Evolutionary conservation across 2,113 vertebrate genomes (phyloP).

Genomic region (Jacana jacana): DNA sequence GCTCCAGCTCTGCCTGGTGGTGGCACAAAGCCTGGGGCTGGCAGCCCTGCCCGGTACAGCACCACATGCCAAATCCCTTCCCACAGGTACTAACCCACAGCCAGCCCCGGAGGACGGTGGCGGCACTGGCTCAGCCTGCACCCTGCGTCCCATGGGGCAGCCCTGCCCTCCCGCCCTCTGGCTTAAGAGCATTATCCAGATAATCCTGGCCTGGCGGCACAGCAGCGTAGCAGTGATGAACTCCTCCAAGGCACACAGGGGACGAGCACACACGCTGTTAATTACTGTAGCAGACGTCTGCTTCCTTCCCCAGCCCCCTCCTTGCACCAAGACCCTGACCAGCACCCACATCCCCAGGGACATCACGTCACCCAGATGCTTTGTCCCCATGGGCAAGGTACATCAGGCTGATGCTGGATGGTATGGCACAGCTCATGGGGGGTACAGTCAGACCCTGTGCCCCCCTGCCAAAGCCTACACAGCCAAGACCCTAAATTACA

Average conservation of each 20-base stretch:
- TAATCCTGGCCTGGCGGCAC: constrained; percentile 42
- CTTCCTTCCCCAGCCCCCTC: background rate
- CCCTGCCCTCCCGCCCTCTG: background rate
- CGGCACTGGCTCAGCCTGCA: background rate
- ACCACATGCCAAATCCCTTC: background rate
- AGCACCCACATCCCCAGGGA: background rate
- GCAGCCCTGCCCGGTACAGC: background rate
- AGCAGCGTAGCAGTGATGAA: background rate
- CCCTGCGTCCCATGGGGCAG: background rate
- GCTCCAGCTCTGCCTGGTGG: rapidly evolving
- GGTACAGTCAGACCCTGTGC: background rate
- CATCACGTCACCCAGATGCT: rapidly evolving
- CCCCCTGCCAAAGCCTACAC: rapidly evolving
- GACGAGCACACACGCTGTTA: background rate
- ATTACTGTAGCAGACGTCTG: background rate
- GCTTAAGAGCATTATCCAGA: constrained; percentile 55
- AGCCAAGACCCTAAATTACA: background rate
- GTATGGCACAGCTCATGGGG: rapidly evolving
- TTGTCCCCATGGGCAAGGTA: rapidly evolving
- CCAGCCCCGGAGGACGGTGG: background rate
- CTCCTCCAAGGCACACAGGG: constrained; percentile 7
- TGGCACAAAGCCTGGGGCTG: rapidly evolving
- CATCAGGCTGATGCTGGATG: rapidly evolving
- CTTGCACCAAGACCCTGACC: rapidly evolving
- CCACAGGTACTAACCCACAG: rapidly evolving